Percentiles rank a stretch among this genome's conserved stretches.
These are phyloP conservation scores for Kryptolebias marmoratus DNA, from an alignment of 2,113 vertebrate genomes.

Conservation along the genomic window DNA sequence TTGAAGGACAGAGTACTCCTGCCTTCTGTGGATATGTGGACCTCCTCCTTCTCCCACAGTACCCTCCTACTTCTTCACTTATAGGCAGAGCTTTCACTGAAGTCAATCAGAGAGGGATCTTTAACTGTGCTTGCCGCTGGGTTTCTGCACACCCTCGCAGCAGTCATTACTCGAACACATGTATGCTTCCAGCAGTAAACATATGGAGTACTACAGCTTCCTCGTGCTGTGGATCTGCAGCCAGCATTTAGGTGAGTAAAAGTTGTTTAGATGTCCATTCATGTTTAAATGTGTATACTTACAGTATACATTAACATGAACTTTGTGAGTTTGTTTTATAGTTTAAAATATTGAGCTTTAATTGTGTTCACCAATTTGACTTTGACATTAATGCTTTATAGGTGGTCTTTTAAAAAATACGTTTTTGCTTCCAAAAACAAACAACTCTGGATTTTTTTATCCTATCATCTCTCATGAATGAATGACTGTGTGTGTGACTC, in stretches of 20 bases:
- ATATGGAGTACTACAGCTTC: conserved; percentile 88
- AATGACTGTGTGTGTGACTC: conserved; percentile 35
- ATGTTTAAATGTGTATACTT: conserved; percentile 14
- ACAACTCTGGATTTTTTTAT: neutral
- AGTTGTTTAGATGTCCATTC: conserved; percentile 23
- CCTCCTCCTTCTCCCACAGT: conserved; percentile 83
- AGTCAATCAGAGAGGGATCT: conserved; percentile 81
- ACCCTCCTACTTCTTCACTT: conserved; percentile 90
- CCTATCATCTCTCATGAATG: conserved; percentile 7
- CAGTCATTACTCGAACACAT: conserved; percentile 48
- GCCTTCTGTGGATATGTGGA: conserved; percentile 58
- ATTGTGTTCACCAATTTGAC: neutral
- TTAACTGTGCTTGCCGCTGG: conserved; percentile 72
- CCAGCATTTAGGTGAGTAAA: conserved; percentile 88
- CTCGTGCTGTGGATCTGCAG: conserved; percentile 88
- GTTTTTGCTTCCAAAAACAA: accelerated
- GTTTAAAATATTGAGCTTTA: neutral
- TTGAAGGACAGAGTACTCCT: conserved; percentile 39
- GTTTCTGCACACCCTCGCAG: conserved; percentile 67
- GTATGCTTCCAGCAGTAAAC: conserved; percentile 59
- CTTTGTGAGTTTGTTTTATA: neutral
- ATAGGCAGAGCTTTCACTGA: conserved; percentile 81
- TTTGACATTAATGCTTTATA: conserved; percentile 33
- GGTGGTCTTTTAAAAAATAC: neutral
- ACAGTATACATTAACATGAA: conserved; percentile 3